A percentile compares a stretch with the other conserved stretches of the same genome.
Evolutionary conservation across 2,797 vertebrate genomes (phyloP).

Genomic region (Gouania willdenowi): DNA sequence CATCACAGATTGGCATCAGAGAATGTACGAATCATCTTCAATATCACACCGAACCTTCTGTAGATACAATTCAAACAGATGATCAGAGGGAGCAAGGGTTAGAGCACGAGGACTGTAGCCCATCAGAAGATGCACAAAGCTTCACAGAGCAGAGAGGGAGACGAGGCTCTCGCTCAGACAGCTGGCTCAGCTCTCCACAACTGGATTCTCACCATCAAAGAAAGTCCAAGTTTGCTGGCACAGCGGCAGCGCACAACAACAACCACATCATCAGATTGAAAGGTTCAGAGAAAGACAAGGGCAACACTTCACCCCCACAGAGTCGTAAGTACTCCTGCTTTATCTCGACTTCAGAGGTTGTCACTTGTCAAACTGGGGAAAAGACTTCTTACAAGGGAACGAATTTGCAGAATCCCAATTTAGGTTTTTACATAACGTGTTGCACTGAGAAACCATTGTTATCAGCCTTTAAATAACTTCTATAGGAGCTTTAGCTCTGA

Average conservation of each 20-base stretch:
- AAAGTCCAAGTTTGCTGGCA: slow-evolving; percentile 16
- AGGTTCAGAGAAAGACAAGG: slow-evolving; percentile 40
- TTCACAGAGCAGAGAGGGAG: slow-evolving; percentile 14
- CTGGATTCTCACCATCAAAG: slow-evolving; percentile 16
- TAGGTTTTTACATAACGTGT: no score
- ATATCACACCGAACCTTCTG: neutral
- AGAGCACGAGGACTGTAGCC: neutral
- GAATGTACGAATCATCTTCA: slow-evolving; percentile 13
- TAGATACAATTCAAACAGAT: no score
- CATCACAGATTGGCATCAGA: slow-evolving; percentile 9
- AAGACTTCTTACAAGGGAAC: no score
- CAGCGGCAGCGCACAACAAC: slow-evolving; percentile 45
- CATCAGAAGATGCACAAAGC: slow-evolving; percentile 12
- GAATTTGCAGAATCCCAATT: no score
- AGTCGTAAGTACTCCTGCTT: slow-evolving; percentile 55
- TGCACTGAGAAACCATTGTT: no score
- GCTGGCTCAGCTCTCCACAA: slow-evolving; percentile 52
- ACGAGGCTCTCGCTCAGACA: slow-evolving; percentile 31
- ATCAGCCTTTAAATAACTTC: no score
- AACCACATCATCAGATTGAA: slow-evolving; percentile 63
- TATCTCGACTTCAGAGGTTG: neutral
- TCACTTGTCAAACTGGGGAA: neutral
- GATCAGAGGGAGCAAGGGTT: no score
- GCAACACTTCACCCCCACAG: slow-evolving; percentile 23
- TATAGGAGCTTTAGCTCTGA: no score